phyloP scores from a whole-genome alignment of 2,888 invertebrate genomes.

The Xanthorhoe designata region DNA sequence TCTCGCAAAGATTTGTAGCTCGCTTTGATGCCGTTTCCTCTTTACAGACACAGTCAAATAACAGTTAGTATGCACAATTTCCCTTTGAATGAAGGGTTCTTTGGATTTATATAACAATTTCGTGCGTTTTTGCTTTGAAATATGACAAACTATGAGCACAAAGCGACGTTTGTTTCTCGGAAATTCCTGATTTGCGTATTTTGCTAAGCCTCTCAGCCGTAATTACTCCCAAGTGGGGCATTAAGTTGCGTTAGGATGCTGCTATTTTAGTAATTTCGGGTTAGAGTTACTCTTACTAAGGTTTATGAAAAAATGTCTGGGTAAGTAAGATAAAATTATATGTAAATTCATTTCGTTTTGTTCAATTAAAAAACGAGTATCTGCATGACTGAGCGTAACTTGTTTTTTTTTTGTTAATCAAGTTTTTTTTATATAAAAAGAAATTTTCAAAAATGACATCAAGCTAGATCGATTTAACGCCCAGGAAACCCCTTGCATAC shows the following conservation, averaged over 20 bases:
- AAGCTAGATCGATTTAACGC: too few species aligned
- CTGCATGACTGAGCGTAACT: too few species aligned
- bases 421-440: too few species aligned
- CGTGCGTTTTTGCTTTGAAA: slow-evolving; percentile 35
- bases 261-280: not conserved
- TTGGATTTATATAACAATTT: slow-evolving; percentile 32
- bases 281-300: not conserved
- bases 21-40: slow-evolving; percentile 39
- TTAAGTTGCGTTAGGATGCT: not conserved
- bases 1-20: slow-evolving; percentile 42
- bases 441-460: too few species aligned
- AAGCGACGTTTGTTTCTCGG: slow-evolving; percentile 20
- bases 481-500: too few species aligned
- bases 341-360: too few species aligned
- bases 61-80: slow-evolving; percentile 11
- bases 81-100: slow-evolving; percentile 28
- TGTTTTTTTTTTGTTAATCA: too few species aligned
- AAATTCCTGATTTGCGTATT: slow-evolving; percentile 7
- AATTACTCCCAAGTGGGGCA: slow-evolving; percentile 6
- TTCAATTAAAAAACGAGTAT: too few species aligned
- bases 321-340: not conserved
- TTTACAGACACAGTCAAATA: slow-evolving; percentile 22
- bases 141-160: slow-evolving; percentile 27
- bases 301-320: not conserved
- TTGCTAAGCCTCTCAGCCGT: not conserved